These are phyloP conservation scores for Agrotis exclamationis DNA, from an alignment of 2,888 invertebrate genomes.

Conservation along the genomic window DNA sequence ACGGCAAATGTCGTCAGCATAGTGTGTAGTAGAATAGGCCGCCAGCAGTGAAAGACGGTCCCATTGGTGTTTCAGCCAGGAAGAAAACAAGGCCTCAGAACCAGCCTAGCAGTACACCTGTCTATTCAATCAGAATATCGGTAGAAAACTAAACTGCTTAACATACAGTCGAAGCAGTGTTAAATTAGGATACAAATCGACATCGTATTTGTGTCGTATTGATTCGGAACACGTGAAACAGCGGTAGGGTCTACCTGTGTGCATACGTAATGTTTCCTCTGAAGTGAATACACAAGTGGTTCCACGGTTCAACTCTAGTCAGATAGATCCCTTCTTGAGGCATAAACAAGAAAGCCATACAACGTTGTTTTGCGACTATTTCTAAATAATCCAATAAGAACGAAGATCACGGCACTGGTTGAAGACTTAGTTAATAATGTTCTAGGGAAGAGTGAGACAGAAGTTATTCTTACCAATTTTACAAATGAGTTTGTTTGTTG, in stretches of 20 bases:
- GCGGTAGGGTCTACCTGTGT: conserved; percentile 65
- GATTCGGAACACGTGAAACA: conserved; percentile 70
- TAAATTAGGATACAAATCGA: conserved; percentile 51
- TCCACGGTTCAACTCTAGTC: too few species aligned
- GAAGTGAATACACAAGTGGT: conserved; percentile 66
- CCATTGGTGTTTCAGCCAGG: too few species aligned
- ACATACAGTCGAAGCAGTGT: conserved; percentile 34
- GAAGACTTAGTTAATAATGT: conserved; percentile 37
- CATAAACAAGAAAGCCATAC: conserved; percentile 61
- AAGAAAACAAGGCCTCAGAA: too few species aligned
- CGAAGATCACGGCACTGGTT: conserved; percentile 57
- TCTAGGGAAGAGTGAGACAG: conserved; percentile 21
- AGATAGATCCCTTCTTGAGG: conserved; percentile 15
- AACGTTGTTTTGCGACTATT: conserved; percentile 50
- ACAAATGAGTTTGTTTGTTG: too few species aligned
- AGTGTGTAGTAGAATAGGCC: too few species aligned
- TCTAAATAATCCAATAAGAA: conserved; percentile 64
- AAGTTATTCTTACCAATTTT: too few species aligned
- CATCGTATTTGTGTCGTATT: conserved; percentile 61
- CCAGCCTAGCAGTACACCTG: too few species aligned
- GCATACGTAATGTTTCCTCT: conserved; percentile 70
- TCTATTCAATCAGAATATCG: not conserved
- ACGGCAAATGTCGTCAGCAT: too few species aligned
- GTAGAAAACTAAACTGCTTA: conserved; percentile 20
- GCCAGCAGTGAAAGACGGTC: too few species aligned